Percentiles rank a stretch among this genome's conserved stretches.
Conservation (phyloP, 1,140 invertebrate species). For the Cherax destructor region DNA sequence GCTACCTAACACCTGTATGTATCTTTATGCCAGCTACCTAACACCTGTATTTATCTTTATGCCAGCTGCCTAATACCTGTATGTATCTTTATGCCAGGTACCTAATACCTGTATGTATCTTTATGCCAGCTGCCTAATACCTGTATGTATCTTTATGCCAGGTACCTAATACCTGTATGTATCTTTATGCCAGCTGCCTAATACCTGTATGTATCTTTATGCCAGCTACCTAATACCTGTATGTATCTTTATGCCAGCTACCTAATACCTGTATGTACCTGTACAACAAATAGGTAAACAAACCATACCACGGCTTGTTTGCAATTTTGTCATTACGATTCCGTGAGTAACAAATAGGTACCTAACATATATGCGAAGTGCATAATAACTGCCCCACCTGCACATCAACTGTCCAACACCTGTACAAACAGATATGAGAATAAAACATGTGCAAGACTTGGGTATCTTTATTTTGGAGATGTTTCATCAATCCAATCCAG, state of each 20-base stretch:
- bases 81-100: no score
- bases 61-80: neutral
- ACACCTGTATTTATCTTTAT: neutral
- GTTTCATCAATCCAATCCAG: no score
- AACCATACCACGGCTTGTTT: no score
- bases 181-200: neutral
- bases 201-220: neutral
- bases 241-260: no score
- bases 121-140: neutral
- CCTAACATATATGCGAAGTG: neutral
- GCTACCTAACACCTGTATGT: neutral
- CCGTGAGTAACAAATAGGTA: no score
- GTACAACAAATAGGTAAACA: no score
- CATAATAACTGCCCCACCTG: neutral
- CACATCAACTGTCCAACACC: neutral
- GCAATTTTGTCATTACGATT: no score
- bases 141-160: no score
- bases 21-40: neutral
- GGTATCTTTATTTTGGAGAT: no score
- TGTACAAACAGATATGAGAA: no score
- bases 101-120: neutral
- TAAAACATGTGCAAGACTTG: no score
- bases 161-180: neutral
- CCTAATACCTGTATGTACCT: no score
- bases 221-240: neutral